Conservation (phyloP, 2,888 invertebrate species). For the Chloromyia formosa region DNA sequence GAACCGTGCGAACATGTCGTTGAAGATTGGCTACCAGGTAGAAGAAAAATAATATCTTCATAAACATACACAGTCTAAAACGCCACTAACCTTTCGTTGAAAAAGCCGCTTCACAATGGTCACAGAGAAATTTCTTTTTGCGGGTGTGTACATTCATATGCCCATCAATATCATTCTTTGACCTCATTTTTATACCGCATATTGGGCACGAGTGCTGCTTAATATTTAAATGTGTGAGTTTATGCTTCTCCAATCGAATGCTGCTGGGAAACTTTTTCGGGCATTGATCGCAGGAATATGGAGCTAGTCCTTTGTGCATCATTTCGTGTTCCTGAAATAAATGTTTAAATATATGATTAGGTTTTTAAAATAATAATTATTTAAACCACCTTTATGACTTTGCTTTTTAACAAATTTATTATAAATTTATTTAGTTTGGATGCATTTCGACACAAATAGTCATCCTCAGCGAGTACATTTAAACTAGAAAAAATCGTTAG, state of each 20-base stretch:
- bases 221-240: conserved; percentile 29
- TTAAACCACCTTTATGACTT: background rate
- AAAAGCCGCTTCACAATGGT: conserved; percentile 29
- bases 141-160: conserved; percentile 42
- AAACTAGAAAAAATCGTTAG: too few species aligned
- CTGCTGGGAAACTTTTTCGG: conserved; percentile 26
- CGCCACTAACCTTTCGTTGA: conserved; percentile 26
- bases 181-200: conserved; percentile 22
- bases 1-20: conserved; percentile 44
- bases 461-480: too few species aligned
- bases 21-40: conserved; percentile 42
- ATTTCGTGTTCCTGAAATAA: conserved; percentile 36
- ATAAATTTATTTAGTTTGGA: too few species aligned
- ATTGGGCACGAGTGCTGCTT: conserved; percentile 25
- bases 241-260: conserved; percentile 29
- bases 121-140: conserved; percentile 30
- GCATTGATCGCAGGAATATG: conserved; percentile 33
- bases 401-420: too few species aligned
- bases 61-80: too few species aligned
- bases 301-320: conserved; percentile 32
- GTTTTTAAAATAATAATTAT: background rate
- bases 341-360: background rate
- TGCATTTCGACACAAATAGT: too few species aligned
- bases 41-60: too few species aligned
- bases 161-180: conserved; percentile 30